These are phyloP conservation scores for Apomyelois bistriatella DNA, from an alignment of 2,888 invertebrate genomes.

Conservation along the genomic window DNA sequence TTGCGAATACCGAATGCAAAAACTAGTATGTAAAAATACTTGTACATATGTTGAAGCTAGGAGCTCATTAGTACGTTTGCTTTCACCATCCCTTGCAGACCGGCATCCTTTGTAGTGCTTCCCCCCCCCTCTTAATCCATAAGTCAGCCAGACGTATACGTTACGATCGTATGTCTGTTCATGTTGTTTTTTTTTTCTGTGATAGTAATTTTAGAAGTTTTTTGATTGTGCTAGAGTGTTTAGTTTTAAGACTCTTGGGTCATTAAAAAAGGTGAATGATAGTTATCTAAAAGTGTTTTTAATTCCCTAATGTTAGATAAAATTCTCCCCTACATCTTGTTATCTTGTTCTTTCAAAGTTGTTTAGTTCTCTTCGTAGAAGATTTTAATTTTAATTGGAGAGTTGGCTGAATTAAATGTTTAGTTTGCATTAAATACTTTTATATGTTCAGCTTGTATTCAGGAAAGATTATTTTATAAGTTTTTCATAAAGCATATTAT, in stretches of 20 bases:
- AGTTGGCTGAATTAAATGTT: too few relatives aligned
- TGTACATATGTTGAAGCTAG: not conserved
- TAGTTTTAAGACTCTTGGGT: not conserved
- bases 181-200: not conserved
- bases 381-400: too few relatives aligned
- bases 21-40: not conserved
- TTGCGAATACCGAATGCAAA: not conserved
- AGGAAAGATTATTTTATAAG: too few relatives aligned
- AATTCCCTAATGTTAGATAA: too few relatives aligned
- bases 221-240: not conserved
- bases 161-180: not conserved
- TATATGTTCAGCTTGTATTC: too few relatives aligned
- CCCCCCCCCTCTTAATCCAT: slow-evolving; percentile 35
- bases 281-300: too few relatives aligned
- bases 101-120: slow-evolving; percentile 38
- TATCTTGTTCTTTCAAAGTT: too few relatives aligned
- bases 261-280: not conserved
- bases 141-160: slow-evolving; percentile 2
- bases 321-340: too few relatives aligned
- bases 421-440: too few relatives aligned
- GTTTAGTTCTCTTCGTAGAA: too few relatives aligned
- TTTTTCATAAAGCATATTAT: too few relatives aligned
- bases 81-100: not conserved
- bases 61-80: not conserved
- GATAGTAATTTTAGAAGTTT: not conserved